Percentiles rank a stretch among this genome's conserved stretches.
These are phyloP conservation scores for Spinibarbus caldwelli DNA, from an alignment of 2,797 vertebrate species.

Conservation along the genomic window DNA sequence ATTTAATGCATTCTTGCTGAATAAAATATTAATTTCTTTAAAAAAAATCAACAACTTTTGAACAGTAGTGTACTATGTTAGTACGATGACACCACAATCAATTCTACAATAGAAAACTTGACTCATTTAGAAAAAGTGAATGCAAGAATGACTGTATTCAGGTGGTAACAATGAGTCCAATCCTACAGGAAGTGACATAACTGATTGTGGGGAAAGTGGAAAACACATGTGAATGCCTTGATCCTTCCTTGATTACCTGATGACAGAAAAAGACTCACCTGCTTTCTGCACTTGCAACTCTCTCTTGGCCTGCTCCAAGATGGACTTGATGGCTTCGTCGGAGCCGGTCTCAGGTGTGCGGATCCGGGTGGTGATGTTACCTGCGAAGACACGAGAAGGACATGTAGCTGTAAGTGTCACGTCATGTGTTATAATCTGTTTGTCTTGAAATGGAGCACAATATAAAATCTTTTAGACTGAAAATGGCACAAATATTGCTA, in stretches of 20 bases:
- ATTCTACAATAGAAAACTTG: neutral
- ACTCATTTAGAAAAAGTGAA: neutral
- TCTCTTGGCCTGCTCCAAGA: constrained; percentile 91
- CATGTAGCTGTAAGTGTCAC: neutral
- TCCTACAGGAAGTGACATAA: constrained; percentile 26
- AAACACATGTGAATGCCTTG: neutral
- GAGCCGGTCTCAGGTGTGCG: constrained; percentile 86
- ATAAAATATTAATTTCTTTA: neutral
- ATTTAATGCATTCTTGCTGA: constrained; percentile 3
- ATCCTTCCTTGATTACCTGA: constrained; percentile 8
- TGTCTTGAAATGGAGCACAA: constrained; percentile 17
- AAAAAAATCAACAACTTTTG: neutral
- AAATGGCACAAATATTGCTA: neutral
- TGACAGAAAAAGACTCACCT: constrained; percentile 68
- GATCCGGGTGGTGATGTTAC: constrained; percentile 90
- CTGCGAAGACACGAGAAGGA: constrained; percentile 69
- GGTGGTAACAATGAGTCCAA: neutral
- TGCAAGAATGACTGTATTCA: neutral
- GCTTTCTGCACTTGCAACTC: constrained; percentile 92
- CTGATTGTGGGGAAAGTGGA: constrained; percentile 7
- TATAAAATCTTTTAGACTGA: neutral
- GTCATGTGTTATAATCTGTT: neutral
- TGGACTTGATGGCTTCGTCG: constrained; percentile 92
- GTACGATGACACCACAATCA: neutral
- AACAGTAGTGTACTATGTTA: constrained; percentile 6